Conservation (phyloP, 2,888 invertebrate species). For the Drosophila hamatofila region DNA sequence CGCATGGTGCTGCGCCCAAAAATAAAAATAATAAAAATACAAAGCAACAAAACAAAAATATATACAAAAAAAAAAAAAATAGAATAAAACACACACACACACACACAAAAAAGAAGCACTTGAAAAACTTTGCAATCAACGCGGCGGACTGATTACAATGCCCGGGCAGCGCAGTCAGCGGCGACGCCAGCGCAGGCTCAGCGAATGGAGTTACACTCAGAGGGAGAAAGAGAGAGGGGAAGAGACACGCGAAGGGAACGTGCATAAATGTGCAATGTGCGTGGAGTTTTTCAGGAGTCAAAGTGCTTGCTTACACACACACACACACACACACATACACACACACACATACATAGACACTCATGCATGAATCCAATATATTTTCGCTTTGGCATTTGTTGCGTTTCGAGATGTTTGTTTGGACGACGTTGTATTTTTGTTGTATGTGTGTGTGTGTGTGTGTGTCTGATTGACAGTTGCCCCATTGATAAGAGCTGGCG, state of each 20-base stretch:
- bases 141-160: constrained; percentile 76
- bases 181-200: constrained; percentile 28
- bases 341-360: constrained; percentile 24
- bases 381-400: constrained; percentile 71
- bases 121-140: constrained; percentile 78
- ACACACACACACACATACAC: constrained; percentile 17
- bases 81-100: background rate
- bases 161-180: constrained; percentile 33
- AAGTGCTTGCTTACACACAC: constrained; percentile 39
- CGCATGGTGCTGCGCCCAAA: constrained; percentile 44
- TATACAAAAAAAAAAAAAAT: constrained; percentile 15
- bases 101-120: constrained; percentile 57
- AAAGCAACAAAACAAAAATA: constrained; percentile 16
- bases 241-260: background rate
- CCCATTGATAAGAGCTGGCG: constrained; percentile 45
- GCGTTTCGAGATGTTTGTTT: constrained; percentile 59
- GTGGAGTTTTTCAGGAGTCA: constrained; percentile 55
- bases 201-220: background rate
- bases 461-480: constrained; percentile 51
- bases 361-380: constrained; percentile 54
- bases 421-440: constrained; percentile 18
- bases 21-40: constrained; percentile 31
- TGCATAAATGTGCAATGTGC: constrained; percentile 75
- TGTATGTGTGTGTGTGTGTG: constrained; percentile 26
- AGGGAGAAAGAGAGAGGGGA: background rate